A percentile compares a stretch with the other conserved stretches of the same genome.
Evolutionary conservation across 2,888 invertebrate genomes (phyloP).

Genomic region (Hyles lineata): DNA sequence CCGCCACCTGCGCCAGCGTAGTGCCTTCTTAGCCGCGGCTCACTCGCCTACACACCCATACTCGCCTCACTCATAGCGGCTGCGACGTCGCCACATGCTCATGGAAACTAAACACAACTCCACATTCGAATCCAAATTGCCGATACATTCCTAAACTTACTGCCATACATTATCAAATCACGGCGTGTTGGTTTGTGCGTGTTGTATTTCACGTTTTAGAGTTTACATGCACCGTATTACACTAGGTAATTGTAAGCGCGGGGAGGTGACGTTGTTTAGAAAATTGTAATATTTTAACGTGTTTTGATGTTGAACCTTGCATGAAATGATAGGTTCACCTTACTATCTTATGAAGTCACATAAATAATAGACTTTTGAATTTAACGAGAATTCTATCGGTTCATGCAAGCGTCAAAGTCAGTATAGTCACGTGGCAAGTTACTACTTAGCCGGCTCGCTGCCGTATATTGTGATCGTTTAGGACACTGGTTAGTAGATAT

Average conservation of each 20-base stretch:
- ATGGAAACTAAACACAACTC: background rate
- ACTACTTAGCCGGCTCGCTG: background rate
- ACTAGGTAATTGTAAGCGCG: background rate
- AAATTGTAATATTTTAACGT: background rate
- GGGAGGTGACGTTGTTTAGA: background rate
- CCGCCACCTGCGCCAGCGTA: slow-evolving; percentile 33
- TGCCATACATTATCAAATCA: background rate
- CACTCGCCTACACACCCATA: slow-evolving; percentile 31
- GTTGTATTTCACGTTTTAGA: background rate
- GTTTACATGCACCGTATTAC: background rate
- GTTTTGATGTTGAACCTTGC: background rate
- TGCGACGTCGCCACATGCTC: too few relatives aligned
- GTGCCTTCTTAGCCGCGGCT: slow-evolving; percentile 41
- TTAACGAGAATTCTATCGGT: too few relatives aligned
- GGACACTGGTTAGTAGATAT: background rate
- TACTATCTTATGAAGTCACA: too few relatives aligned
- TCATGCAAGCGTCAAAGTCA: background rate
- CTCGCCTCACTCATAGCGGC: slow-evolving; percentile 47
- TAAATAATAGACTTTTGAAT: too few relatives aligned
- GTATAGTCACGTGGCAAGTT: background rate
- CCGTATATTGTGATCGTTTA: slow-evolving; percentile 5
- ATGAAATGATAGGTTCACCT: too few relatives aligned
- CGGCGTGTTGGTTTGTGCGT: background rate
- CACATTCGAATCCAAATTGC: background rate
- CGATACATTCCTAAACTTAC: background rate